Evolutionary conservation across 64 coral and sea anemone genomes (phyloP).

Genomic region (Pocillopora verrucosa): DNA sequence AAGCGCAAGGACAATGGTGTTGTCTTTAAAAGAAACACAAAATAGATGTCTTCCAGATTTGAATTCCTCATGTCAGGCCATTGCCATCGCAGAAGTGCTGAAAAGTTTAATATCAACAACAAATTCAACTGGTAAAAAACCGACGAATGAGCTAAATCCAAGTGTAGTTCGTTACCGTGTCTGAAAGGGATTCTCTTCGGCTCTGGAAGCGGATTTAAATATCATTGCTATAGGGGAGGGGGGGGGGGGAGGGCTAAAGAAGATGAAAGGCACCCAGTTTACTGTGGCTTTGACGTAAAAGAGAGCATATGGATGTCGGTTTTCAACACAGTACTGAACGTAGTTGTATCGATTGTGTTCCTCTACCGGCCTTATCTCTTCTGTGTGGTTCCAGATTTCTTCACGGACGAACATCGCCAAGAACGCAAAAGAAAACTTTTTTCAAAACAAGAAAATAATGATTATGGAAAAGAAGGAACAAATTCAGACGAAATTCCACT

Average conservation of each 20-base stretch:
- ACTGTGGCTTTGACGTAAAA: conserved; percentile 17
- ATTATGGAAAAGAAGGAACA: background rate
- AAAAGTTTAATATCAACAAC: background rate
- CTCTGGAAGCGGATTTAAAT: conserved; percentile 29
- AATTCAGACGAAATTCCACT: conserved; percentile 3
- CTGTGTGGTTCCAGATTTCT: background rate
- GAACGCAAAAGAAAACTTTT: too few species aligned
- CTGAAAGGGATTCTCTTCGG: conserved; percentile 43
- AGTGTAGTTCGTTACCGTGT: conserved; percentile 38
- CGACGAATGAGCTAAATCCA: background rate
- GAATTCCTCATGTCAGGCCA: conserved; percentile 30
- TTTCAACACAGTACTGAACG: conserved; percentile 28
- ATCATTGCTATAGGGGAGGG: conserved; percentile 42
- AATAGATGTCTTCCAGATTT: background rate
- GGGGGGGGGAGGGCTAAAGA: background rate
- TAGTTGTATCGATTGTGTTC: background rate
- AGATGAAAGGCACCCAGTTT: background rate
- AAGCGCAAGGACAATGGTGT: conserved; percentile 31
- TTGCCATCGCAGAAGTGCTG: conserved; percentile 20
- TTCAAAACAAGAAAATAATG: background rate
- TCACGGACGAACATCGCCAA: background rate
- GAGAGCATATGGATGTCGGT: conserved; percentile 23
- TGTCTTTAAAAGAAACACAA: background rate
- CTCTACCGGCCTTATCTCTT: conserved; percentile 44
- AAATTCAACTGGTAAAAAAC: background rate